These are phyloP conservation scores for Ectemnius lituratus DNA, from an alignment of 2,888 invertebrate genomes.

Conservation along the genomic window DNA sequence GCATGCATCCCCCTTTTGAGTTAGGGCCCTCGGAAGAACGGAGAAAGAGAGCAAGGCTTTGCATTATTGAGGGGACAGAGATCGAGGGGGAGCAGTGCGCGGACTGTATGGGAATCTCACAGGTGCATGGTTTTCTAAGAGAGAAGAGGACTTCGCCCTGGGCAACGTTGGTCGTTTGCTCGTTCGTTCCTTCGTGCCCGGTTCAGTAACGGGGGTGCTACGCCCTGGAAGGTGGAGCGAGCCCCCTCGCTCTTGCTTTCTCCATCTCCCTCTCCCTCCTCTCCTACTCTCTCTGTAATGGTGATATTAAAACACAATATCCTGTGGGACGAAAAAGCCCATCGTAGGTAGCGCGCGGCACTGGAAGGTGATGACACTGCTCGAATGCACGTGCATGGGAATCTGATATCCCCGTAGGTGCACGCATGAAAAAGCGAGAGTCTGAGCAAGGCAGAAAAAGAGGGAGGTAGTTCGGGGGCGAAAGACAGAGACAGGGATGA, in stretches of 20 bases:
- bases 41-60: conserved; percentile 49
- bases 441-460: neutral
- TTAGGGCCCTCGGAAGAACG: conserved; percentile 41
- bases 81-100: conserved; percentile 61
- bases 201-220: conserved; percentile 40
- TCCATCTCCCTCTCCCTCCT: too few relatives aligned
- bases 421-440: conserved; percentile 37
- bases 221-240: conserved; percentile 28
- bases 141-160: conserved; percentile 59
- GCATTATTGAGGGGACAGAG: conserved; percentile 66
- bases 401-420: conserved; percentile 68
- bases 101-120: conserved; percentile 76
- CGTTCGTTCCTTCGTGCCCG: conserved; percentile 28
- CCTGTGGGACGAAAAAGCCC: conserved; percentile 60
- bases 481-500: conserved; percentile 41
- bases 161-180: conserved; percentile 52
- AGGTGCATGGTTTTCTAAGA: conserved; percentile 75
- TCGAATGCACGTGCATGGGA: conserved; percentile 77
- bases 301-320: conserved; percentile 76
- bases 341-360: conserved; percentile 48
- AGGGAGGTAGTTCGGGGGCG: neutral
- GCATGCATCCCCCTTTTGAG: conserved; percentile 22
- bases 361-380: conserved; percentile 76
- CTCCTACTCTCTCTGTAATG: conserved; percentile 50
- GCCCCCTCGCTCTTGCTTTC: neutral